Percentiles rank a stretch among this genome's conserved stretches.
These are phyloP conservation scores for Dendrolimus houi DNA, from an alignment of 2,888 invertebrate species.

Conservation along the genomic window DNA sequence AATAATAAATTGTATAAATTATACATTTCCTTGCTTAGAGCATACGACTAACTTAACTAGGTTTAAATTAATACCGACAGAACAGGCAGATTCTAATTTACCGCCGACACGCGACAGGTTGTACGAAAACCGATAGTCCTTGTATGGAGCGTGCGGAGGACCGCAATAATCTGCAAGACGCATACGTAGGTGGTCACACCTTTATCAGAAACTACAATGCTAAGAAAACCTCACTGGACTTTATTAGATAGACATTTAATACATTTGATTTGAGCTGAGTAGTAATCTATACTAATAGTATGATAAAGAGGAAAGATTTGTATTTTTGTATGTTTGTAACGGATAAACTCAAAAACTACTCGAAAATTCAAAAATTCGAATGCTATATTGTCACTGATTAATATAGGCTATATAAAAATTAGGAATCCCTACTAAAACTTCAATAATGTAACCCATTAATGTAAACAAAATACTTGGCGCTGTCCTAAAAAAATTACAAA, in stretches of 20 bases:
- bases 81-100: slow-evolving; percentile 3
- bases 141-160: background rate
- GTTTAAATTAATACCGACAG: background rate
- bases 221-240: background rate
- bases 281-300: too few relatives aligned
- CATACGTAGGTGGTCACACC: slow-evolving; percentile 63
- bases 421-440: too few relatives aligned
- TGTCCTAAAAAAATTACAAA: too few relatives aligned
- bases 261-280: background rate
- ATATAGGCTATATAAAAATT: too few relatives aligned
- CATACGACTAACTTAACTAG: background rate
- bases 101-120: slow-evolving; percentile 4
- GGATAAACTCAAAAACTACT: too few relatives aligned
- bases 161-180: background rate
- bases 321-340: too few relatives aligned
- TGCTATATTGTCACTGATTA: too few relatives aligned
- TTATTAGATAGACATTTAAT: slow-evolving; percentile 1
- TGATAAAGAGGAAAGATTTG: too few relatives aligned
- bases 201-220: slow-evolving; percentile 39
- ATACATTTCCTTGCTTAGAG: background rate
- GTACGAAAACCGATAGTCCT: slow-evolving; percentile 1
- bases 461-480: too few relatives aligned
- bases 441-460: too few relatives aligned
- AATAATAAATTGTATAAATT: background rate
- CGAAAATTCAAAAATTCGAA: too few relatives aligned